Percentiles rank a stretch among this genome's conserved stretches.
These are phyloP conservation scores for Tragelaphus buxtoni DNA, from an alignment of 2,113 vertebrate species.

Conservation along the genomic window DNA sequence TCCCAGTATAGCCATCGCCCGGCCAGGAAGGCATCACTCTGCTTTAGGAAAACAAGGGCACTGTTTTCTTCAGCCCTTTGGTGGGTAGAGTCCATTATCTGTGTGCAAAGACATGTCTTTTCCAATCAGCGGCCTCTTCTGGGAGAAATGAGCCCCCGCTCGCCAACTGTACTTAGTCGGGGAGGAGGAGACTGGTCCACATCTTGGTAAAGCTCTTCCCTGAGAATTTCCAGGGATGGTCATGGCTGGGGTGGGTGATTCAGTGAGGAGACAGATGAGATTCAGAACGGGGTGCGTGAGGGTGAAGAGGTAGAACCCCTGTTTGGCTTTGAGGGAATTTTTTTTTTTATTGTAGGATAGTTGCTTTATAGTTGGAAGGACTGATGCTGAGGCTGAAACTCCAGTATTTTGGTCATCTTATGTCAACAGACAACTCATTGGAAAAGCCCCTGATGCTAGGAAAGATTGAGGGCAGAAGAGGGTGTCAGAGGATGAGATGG, in stretches of 20 bases:
- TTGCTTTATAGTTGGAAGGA: neutral
- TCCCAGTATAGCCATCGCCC: conserved; percentile 35
- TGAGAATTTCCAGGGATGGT: neutral
- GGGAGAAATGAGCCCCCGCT: neutral
- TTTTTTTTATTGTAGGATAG: neutral
- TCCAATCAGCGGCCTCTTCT: neutral
- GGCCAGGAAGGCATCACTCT: conserved; percentile 31
- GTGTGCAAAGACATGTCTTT: neutral
- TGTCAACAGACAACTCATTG: neutral
- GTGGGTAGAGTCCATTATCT: neutral
- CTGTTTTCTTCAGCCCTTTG: neutral
- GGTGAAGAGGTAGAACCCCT: neutral
- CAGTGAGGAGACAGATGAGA: neutral
- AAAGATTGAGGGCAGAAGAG: neutral
- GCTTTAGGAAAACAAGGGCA: conserved; percentile 44
- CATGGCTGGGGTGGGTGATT: neutral
- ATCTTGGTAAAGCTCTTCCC: neutral
- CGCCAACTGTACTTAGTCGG: fast-evolving
- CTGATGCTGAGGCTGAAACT: neutral
- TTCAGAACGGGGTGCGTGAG: neutral
- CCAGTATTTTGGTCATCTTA: neutral
- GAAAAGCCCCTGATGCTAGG: neutral
- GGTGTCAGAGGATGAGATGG: neutral
- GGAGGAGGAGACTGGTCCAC: neutral
- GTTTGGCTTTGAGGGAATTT: neutral